Conservation (phyloP, 2,797 vertebrate species). For the Spheniscus humboldti region DNA sequence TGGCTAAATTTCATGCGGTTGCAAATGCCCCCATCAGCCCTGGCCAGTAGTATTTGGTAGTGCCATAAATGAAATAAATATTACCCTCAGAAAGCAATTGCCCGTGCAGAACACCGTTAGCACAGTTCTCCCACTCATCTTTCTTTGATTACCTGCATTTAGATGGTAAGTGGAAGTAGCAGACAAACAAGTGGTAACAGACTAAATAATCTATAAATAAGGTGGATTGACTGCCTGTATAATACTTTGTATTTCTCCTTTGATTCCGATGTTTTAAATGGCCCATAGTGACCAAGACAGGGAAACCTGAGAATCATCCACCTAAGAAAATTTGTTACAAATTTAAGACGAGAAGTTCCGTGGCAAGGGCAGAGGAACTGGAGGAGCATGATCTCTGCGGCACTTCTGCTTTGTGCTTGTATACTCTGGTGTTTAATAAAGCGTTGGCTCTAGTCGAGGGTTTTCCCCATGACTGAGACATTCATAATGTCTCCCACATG, state of each 20-base stretch:
- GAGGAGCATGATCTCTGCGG: neutral
- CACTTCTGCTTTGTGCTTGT: neutral
- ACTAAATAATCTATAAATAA: neutral
- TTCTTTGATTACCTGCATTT: neutral
- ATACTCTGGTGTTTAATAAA: neutral
- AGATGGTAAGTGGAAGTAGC: neutral
- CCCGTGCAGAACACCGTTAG: neutral
- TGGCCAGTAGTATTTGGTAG: neutral
- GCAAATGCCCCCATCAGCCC: neutral
- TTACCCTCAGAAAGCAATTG: neutral
- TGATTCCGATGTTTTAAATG: neutral
- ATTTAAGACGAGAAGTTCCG: neutral
- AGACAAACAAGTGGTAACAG: neutral
- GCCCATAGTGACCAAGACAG: neutral
- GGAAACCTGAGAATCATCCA: neutral
- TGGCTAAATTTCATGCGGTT: neutral
- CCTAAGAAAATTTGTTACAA: neutral
- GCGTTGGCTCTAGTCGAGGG: rapidly evolving
- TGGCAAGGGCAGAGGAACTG: neutral
- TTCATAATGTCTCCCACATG: neutral
- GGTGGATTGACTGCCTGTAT: neutral
- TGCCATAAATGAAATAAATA: neutral
- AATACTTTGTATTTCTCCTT: neutral
- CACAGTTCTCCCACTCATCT: neutral
- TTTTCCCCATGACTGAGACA: neutral